These are phyloP conservation scores for Lithobius niger DNA, from an alignment of 1,140 invertebrate species.

Conservation along the genomic window DNA sequence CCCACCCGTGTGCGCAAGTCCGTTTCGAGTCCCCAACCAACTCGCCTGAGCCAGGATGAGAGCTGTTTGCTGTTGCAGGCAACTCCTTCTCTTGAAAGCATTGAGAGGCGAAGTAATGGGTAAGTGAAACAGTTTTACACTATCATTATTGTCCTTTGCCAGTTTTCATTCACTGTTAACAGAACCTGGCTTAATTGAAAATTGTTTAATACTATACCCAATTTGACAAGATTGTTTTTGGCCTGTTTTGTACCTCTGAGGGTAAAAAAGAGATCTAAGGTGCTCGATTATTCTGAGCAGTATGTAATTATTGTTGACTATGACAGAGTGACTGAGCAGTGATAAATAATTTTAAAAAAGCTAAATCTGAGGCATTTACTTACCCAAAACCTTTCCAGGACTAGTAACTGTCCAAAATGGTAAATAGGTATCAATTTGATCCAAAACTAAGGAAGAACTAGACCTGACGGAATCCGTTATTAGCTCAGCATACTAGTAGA, in stretches of 20 bases:
- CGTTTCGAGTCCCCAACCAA: background rate
- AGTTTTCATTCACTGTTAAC: background rate
- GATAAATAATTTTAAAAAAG: too few relatives aligned
- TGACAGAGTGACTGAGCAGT: too few relatives aligned
- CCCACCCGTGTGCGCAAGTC: background rate
- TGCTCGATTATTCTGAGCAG: too few relatives aligned
- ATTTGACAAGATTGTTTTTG: background rate
- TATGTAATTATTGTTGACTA: too few relatives aligned
- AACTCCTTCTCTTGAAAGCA: background rate
- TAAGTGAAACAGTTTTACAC: too few relatives aligned
- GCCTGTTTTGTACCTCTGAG: background rate
- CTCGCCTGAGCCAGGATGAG: background rate
- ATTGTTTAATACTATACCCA: background rate
- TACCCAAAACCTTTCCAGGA: too few relatives aligned
- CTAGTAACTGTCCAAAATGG: too few relatives aligned
- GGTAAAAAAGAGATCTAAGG: too few relatives aligned
- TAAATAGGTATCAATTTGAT: too few relatives aligned
- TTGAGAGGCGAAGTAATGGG: background rate
- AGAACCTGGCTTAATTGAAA: background rate
- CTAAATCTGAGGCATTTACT: too few relatives aligned
- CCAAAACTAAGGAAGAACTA: background rate
- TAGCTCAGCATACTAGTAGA: too few relatives aligned
- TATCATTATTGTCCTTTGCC: too few relatives aligned
- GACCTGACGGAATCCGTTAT: background rate
- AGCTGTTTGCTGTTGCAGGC: background rate